Base-by-base conservation (phyloP, 2,797 vertebrate genomes). In the Tauraco hartlaubi region DNA sequence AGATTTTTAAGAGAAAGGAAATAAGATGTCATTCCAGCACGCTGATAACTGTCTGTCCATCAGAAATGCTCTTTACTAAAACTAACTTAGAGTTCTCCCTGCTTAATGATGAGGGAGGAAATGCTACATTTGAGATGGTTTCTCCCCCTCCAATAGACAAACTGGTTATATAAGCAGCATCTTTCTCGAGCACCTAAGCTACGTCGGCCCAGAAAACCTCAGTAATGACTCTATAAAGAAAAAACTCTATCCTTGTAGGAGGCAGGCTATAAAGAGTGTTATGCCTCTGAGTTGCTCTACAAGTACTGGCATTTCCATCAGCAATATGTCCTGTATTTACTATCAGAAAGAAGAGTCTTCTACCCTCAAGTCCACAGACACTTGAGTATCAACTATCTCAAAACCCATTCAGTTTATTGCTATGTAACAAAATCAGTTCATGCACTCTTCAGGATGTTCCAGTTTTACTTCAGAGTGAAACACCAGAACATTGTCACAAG, bases 341-440 rank as follows among this genome's bases (percentile, higher is more conserved):
- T 25, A 19, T 31, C 22, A 49, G 35, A 66, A 56, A 66, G 8
- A 46, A 26, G 3, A 72, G 7, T 29, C 15, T 59, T 84, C 74
- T 71, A 51, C 25, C 22, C 64, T 49, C 22, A 74, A 25, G 3
- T 48, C 31, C 67, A 55, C 22, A 66, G 37, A 58, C 5, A n/a
- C 37, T 69, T 46, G 19, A 6, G 0, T 15, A 78, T 11, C 33
- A 35, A 8, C 13, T 2, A 58, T 7, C 35, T 48, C 43, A 37
- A 88, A 43, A 4, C 6, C 44, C 28, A 17, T 67, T n/a, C 64
- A 46, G 22, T 18, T 62, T 69, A 58, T 39, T 68, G 8, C 31
- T 73, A 35, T 0, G 0, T 37, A 78, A 74, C 6, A 12, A 23
- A 52, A 84, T 9, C 3, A 9, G 17, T 39, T 39, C 23, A 16